These are phyloP conservation scores for Limenitis camilla DNA, from an alignment of 2,888 invertebrate species.

Conservation along the genomic window DNA sequence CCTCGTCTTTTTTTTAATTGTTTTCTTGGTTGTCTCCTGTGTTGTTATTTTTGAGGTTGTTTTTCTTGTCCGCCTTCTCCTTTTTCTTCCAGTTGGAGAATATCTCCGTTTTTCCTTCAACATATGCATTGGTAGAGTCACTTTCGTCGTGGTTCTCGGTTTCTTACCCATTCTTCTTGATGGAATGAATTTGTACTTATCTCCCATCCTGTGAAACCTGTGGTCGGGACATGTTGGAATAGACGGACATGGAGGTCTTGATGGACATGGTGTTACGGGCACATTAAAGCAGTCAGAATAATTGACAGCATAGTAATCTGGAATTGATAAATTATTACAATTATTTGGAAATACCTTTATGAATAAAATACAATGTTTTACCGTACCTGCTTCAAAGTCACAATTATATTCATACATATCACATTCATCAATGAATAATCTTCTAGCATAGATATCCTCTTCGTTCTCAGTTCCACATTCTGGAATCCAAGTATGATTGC, in stretches of 20 bases:
- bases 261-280: constrained; percentile 26
- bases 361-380: not conserved
- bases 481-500: constrained; percentile 55
- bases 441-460: constrained; percentile 17
- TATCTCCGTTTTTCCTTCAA: constrained; percentile 35
- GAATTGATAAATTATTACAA: constrained; percentile 16
- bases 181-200: constrained; percentile 26
- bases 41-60: not conserved
- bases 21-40: constrained; percentile 8
- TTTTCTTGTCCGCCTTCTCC: constrained; percentile 1
- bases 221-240: constrained; percentile 30
- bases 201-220: constrained; percentile 31
- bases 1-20: constrained; percentile 7
- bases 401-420: constrained; percentile 54
- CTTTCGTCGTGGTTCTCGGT: constrained; percentile 11
- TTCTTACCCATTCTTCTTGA: constrained; percentile 28
- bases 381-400: constrained; percentile 38
- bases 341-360: not conserved
- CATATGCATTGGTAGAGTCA: constrained; percentile 30
- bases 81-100: constrained; percentile 26
- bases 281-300: constrained; percentile 40
- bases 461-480: constrained; percentile 41
- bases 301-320: constrained; percentile 38
- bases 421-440: constrained; percentile 50
- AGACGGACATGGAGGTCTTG: constrained; percentile 28